Percentiles rank a stretch among this genome's conserved stretches.
phyloP scores from a whole-genome alignment of 2,113 vertebrate genomes.

The Montifringilla adamsi region DNA sequence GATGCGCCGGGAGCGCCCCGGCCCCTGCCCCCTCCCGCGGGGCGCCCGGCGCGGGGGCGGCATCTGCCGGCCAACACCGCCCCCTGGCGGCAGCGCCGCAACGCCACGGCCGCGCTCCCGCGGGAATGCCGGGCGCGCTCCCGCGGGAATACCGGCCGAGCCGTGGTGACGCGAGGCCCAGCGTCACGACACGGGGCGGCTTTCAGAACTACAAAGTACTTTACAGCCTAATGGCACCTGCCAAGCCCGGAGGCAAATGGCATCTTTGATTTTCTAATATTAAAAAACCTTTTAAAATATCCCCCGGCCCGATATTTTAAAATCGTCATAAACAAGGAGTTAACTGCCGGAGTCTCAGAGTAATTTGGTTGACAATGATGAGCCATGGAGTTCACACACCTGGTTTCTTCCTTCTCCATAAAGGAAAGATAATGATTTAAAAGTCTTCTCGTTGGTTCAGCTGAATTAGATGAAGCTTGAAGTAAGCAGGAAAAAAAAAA shows the following conservation, averaged over 20 bases:
- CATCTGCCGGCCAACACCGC: slow-evolving; percentile 71
- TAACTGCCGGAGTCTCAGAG: background rate
- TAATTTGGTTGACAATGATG: background rate
- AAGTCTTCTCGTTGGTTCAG: background rate
- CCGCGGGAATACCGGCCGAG: background rate
- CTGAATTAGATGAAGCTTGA: background rate
- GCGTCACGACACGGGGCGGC: background rate
- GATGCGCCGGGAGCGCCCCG: too few species aligned
- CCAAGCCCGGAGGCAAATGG: background rate
- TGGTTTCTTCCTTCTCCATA: background rate
- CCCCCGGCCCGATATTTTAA: background rate
- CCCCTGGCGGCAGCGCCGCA: slow-evolving; percentile 27
- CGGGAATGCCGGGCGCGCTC: too few species aligned
- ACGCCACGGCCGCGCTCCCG: background rate
- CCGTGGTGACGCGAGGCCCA: background rate
- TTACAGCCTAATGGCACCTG: background rate
- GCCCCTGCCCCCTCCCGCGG: background rate
- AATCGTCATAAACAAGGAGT: background rate
- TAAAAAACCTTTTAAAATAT: background rate
- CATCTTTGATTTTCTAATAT: background rate
- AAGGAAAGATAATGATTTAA: background rate
- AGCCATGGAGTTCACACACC: background rate
- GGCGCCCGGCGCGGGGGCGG: background rate
- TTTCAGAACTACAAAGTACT: background rate
- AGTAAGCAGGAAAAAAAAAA: background rate